Conservation (phyloP, 1,140 invertebrate genomes). For the Orchestia grillus region DNA sequence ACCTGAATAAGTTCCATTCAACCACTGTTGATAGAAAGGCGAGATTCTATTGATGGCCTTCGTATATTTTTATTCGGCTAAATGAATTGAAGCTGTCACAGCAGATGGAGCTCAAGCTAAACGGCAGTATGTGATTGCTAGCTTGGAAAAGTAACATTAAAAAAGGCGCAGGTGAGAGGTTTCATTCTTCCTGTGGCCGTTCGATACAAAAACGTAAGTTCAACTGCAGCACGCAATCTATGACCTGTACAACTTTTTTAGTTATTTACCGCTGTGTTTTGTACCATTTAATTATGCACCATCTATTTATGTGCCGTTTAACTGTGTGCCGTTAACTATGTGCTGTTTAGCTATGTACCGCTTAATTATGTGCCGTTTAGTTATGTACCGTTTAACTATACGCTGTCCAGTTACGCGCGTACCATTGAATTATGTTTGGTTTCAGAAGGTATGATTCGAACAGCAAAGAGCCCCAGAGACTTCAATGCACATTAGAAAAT, state of each 20-base stretch:
- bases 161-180: neutral
- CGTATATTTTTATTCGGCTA: neutral
- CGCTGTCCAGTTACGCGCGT: neutral
- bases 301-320: neutral
- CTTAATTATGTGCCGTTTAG: neutral
- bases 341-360: neutral
- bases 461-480: neutral
- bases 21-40: conserved; percentile 31
- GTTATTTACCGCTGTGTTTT: neutral
- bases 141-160: neutral
- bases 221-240: neutral
- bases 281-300: neutral
- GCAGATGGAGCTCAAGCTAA: neutral
- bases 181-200: neutral
- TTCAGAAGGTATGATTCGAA: neutral
- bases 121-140: neutral
- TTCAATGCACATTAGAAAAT: neutral
- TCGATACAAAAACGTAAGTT: neutral
- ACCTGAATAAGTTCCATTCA: conserved; percentile 10
- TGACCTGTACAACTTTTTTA: neutral
- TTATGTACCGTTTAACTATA: neutral
- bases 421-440: neutral
- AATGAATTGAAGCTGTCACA: conserved; percentile 8
- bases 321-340: neutral
- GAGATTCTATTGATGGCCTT: neutral